A percentile compares a stretch with the other conserved stretches of the same genome.
These are phyloP conservation scores for Corythucha ciliata DNA, from an alignment of 2,888 invertebrate species.

Conservation along the genomic window DNA sequence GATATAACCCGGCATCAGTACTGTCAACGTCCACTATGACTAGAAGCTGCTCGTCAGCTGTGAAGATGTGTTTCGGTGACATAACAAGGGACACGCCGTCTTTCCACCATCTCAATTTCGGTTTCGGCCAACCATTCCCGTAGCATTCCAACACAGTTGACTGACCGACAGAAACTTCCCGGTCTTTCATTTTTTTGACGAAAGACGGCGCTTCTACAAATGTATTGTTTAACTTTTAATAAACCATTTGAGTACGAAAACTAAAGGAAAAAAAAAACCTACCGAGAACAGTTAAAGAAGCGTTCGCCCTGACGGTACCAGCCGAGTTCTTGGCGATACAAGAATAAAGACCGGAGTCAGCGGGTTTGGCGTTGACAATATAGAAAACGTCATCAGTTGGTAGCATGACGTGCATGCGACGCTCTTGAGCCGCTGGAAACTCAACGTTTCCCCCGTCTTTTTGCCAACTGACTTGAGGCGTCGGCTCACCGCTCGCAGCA, in stretches of 20 bases:
- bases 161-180: constrained; percentile 69
- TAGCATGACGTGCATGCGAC: constrained; percentile 87
- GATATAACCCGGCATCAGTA: constrained; percentile 75
- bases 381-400: constrained; percentile 84
- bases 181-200: constrained; percentile 73
- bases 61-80: constrained; percentile 76
- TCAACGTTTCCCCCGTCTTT: constrained; percentile 89
- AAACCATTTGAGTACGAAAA: too few relatives aligned
- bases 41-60: constrained; percentile 76
- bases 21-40: constrained; percentile 72
- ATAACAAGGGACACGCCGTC: constrained; percentile 62
- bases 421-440: constrained; percentile 88
- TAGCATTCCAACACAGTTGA: constrained; percentile 81
- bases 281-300: constrained; percentile 67
- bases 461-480: constrained; percentile 81
- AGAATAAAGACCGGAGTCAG: constrained; percentile 85
- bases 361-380: constrained; percentile 79
- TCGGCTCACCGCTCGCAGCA: constrained; percentile 79
- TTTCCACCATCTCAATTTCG: constrained; percentile 73
- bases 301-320: constrained; percentile 76
- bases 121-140: constrained; percentile 76
- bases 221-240: too few relatives aligned
- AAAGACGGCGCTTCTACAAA: constrained; percentile 73
- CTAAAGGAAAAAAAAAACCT: constrained; percentile 27
- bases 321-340: constrained; percentile 88